These are phyloP conservation scores for Theodoxus fluviatilis DNA, from an alignment of 2,888 invertebrate genomes.

Conservation along the genomic window DNA sequence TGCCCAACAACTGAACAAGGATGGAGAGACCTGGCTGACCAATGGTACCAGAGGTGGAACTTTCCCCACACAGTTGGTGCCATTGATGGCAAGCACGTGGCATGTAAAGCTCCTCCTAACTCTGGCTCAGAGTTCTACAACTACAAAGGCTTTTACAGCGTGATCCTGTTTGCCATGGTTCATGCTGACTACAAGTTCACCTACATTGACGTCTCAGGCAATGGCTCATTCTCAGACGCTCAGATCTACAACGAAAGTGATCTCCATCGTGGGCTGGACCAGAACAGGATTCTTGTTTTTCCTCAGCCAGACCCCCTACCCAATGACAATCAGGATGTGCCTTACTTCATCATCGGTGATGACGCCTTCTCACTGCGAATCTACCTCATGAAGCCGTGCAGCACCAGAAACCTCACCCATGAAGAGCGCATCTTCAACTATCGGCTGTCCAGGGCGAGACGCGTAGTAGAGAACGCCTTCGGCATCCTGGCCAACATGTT, in stretches of 20 bases:
- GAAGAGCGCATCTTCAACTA: slow-evolving; percentile 42
- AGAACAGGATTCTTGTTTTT: slow-evolving; percentile 30
- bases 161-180: slow-evolving; percentile 29
- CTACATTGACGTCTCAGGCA: slow-evolving; percentile 34
- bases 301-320: slow-evolving; percentile 36
- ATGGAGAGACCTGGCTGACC: slow-evolving; percentile 28
- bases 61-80: slow-evolving; percentile 27
- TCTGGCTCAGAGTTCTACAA: slow-evolving; percentile 30
- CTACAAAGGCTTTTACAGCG: slow-evolving; percentile 31
- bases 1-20: slow-evolving; percentile 29
- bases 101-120: slow-evolving; percentile 24
- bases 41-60: slow-evolving; percentile 23
- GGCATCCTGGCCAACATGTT: slow-evolving; percentile 40
- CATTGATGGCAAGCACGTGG: slow-evolving; percentile 31
- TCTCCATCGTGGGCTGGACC: slow-evolving; percentile 28
- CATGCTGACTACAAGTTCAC: slow-evolving; percentile 37
- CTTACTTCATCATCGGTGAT: slow-evolving; percentile 36
- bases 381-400: slow-evolving; percentile 36
- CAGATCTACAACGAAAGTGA: slow-evolving; percentile 32
- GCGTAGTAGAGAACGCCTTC: slow-evolving; percentile 40
- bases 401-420: slow-evolving; percentile 30
- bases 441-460: slow-evolving; percentile 33
- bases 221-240: slow-evolving; percentile 28
- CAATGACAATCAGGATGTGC: slow-evolving; percentile 31
- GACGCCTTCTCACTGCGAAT: slow-evolving; percentile 32